A percentile compares a stretch with the other conserved stretches of the same genome.
phyloP scores from a whole-genome alignment of 2,113 vertebrate species.

The Gymnogyps californianus region DNA sequence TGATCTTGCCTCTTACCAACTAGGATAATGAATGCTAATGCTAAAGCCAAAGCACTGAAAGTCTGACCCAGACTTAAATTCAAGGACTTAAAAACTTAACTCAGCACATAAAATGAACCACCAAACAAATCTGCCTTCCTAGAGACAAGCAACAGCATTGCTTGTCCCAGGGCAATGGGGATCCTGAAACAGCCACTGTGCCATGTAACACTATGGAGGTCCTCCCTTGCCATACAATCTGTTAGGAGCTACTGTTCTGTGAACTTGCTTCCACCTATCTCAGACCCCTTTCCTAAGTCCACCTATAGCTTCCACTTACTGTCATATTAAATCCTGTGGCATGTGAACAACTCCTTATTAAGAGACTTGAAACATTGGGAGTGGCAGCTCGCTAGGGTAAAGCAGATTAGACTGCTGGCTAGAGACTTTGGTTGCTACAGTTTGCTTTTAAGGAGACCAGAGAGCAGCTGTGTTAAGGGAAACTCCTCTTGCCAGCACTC shows the following conservation, averaged over 20 bases:
- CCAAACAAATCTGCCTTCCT: neutral
- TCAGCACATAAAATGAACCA: neutral
- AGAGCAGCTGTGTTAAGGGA: neutral
- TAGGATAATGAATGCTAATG: neutral
- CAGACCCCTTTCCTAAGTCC: neutral
- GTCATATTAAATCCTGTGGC: neutral
- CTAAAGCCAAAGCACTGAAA: neutral
- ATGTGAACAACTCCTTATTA: neutral
- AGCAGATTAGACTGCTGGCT: neutral
- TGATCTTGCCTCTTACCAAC: neutral
- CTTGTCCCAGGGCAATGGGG: neutral
- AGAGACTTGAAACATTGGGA: neutral
- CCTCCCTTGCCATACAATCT: neutral
- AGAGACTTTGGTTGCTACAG: neutral
- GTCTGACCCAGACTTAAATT: neutral
- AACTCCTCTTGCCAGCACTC: neutral
- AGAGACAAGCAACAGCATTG: neutral
- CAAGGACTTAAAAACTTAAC: neutral
- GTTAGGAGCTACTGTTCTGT: neutral
- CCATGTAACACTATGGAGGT: neutral
- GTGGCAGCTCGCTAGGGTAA: neutral
- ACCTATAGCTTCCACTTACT: neutral
- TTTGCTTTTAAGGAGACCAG: neutral
- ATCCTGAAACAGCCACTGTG: neutral
- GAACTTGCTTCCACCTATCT: neutral